phyloP scores from a whole-genome alignment of 2,888 invertebrate genomes.

The Neria commutata region DNA sequence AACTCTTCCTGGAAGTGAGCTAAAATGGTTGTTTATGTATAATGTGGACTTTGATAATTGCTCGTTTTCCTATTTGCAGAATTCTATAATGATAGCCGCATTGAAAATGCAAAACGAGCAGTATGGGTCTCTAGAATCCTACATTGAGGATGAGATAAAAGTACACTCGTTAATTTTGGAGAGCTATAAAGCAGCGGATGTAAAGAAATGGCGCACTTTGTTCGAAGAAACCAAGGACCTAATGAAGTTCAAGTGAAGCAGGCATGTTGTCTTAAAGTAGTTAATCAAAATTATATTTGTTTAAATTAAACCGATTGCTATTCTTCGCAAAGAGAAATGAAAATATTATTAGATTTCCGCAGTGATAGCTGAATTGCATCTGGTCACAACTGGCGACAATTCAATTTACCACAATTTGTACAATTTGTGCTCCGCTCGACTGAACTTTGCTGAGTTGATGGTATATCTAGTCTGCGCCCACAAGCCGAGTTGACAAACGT shows the following conservation, averaged over 20 bases:
- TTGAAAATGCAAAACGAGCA: conserved; percentile 34
- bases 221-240: too few relatives aligned
- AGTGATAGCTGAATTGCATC: too few relatives aligned
- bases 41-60: not conserved
- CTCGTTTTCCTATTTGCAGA: conserved; percentile 35
- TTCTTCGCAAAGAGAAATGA: too few relatives aligned
- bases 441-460: not conserved
- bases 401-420: too few relatives aligned
- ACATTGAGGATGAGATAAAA: conserved; percentile 29
- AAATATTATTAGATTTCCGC: too few relatives aligned
- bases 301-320: too few relatives aligned
- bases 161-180: conserved; percentile 31
- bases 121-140: conserved; percentile 30
- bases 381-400: too few relatives aligned
- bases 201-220: too few relatives aligned
- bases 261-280: too few relatives aligned
- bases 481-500: conserved; percentile 36
- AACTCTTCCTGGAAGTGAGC: conserved; percentile 45
- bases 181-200: conserved; percentile 17
- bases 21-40: not conserved
- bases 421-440: too few relatives aligned
- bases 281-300: too few relatives aligned
- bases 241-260: too few relatives aligned
- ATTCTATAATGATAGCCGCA: conserved; percentile 37
- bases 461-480: conserved; percentile 24